Evolutionary conservation across 1,140 invertebrate genomes (phyloP), one percentile per base, ranked within the genome.

Genomic region (Tyrophagus putrescentiae): DNA sequence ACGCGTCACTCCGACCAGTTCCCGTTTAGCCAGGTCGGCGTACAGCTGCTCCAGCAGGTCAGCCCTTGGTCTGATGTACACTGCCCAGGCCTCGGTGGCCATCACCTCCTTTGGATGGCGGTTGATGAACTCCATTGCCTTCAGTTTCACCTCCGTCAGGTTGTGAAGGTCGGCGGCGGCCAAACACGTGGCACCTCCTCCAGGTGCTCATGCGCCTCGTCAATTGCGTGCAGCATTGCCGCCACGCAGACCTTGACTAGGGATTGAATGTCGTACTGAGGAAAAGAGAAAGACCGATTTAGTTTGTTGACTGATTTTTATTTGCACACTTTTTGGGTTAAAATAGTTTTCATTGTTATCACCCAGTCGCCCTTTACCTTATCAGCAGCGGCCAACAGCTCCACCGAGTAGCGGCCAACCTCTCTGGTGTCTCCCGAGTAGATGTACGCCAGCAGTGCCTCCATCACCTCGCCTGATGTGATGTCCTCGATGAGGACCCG

Each of bases 31-130:
- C 66, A 98, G 78, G 45, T 92, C 92, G 64, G 90, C 83, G 80
- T 97, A 98, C 65, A 91, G 91, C 76, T 98, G 93, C 52, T 92
- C 94, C 72, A 97, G 91, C 61, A 98, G 80, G 75, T 97, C 92
- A 64, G 93, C 92, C 76, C 96, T 90, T 60, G 85, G 87, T 68
- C 82, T 82, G 64, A 95, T 89, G 89, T 98, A 95, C 66, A 87
- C 85, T 75, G 94, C 95, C 85, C 93, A 98, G 32, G 92, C 94
- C 28, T 80, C 76, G 21, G 94, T 97, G 70, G 98, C 93, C 89
- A 98, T 96, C 62, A 98, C 91, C 74, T 98, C 93, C 50, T 88
- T 93, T 65, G 92, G 91, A 77, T 98, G 93, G 70, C 91, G 94
- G 73, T 52, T 44, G 69, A 70, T 25, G 31, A 34, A 65, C 31